Base-by-base conservation (phyloP, 2,888 invertebrate genomes). In the Pristionchus mayeri region DNA sequence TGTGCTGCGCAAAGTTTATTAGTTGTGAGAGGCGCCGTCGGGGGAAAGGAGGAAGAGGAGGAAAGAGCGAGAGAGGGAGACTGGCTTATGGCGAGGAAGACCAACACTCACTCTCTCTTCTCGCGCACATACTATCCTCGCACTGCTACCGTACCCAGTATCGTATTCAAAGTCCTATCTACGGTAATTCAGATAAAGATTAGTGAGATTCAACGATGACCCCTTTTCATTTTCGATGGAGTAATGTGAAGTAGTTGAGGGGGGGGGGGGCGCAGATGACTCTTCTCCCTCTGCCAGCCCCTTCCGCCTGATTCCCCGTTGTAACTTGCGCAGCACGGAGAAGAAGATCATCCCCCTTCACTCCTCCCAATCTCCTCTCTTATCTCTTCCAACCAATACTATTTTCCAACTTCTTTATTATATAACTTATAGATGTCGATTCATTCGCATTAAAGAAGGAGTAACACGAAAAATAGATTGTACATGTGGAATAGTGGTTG, bases 1-100 rank as follows among this genome's bases (percentile, higher is more conserved):
- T 67, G 67, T 27, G 67, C 71, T 71, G 71, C 71, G 71, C 71
- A 71, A 71, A 71, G 71, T 71, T 71, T 71, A 71, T 71, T 71
- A 71, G 71, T 71, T 71, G 71, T 71, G 71, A 71, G 71, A 71
- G 71, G 71, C 63, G 71, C 40, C 40, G 71, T 18, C 18, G 37
- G 21, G 11, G 24, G 44, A 44, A 40, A 40, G 24, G 40, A 37
- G 71, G 40, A 40, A 16, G 71, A 71, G 71, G 40, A 71, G 71
- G 40, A 40, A 40, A 24, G 71, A 40, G 37, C 18, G 54, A 37
- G n/a, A n/a, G 67, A 21, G 67, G 27, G 24, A 44, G 71, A 44
- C 71, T 11, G 71, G 71, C 71, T 71, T 71, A 71, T 71, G 71
- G 40, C 71, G 71, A 71, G n/a, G n/a, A n/a, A 63, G 34, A 34